Percentiles rank a stretch among this genome's conserved stretches.
These are phyloP conservation scores for Hypomesus transpacificus DNA, from an alignment of 2,113 vertebrate species.

Conservation along the genomic window DNA sequence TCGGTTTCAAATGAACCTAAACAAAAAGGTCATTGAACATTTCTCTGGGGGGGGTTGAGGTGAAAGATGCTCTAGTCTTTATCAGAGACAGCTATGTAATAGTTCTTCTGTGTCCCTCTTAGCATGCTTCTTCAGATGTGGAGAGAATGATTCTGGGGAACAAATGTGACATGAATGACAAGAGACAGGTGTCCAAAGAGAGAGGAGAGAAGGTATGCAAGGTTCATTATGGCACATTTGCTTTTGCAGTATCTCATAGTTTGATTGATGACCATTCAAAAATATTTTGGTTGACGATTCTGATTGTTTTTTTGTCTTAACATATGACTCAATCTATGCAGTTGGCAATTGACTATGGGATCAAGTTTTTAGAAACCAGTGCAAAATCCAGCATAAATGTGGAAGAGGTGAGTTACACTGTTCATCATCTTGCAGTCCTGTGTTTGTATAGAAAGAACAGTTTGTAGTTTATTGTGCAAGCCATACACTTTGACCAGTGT, in stretches of 20 bases:
- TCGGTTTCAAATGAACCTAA: too few species aligned
- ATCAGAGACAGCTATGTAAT: neutral
- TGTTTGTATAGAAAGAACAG: neutral
- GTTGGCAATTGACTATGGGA: conserved; percentile 95
- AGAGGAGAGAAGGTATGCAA: conserved; percentile 86
- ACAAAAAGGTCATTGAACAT: neutral
- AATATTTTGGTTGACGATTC: neutral
- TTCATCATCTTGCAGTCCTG: neutral
- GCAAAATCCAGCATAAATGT: conserved; percentile 95
- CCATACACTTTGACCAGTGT: neutral
- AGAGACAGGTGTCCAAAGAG: conserved; percentile 93
- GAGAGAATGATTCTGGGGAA: conserved; percentile 96
- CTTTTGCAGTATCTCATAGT: too few species aligned
- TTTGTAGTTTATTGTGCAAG: neutral
- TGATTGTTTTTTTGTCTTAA: neutral
- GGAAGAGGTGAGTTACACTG: conserved; percentile 81
- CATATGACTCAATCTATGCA: conserved; percentile 58
- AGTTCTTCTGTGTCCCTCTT: conserved; percentile 27
- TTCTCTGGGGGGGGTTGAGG: neutral
- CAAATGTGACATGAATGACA: conserved; percentile 97
- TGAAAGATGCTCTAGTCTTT: neutral
- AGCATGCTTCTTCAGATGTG: conserved; percentile 95
- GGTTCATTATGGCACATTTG: neutral
- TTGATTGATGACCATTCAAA: neutral
- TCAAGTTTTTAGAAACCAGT: conserved; percentile 97